Evolutionary conservation across 2,797 vertebrate genomes (phyloP), one percentile per base, ranked within the genome.

Genomic region (Enteromius anoplus): DNA sequence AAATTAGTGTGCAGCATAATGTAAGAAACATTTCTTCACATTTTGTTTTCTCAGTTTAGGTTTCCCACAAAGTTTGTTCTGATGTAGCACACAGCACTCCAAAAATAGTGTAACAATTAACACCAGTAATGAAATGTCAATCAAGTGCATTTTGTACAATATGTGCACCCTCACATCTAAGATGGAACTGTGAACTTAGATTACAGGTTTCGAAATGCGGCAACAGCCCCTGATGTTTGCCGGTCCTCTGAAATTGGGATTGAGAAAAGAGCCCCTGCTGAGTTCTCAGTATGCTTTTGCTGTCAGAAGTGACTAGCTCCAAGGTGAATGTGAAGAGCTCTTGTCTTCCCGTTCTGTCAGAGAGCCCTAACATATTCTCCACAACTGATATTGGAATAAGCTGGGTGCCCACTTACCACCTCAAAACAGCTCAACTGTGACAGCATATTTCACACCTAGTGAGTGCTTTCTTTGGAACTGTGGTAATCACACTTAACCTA

Each of bases 291-390:
- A 15, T 53, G 45, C 17, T 73, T 73, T 23, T 40, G 12, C n/a
- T 70, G 21, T 70, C 40, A 70, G 40, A 53, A 53, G 9, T 32
- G 47, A 51, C 71, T 14, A 53, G 26, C 71, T 17, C 14, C 47
- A 75, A 75, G 23, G 71, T 51, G 15, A 75, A 26, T 75, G 71
- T 55, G 15, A 23, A 70, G 40, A 23, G 19, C n/a, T 45, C 68
- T 45, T 70, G 42, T 70, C 19, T 34, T 12, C 19, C 66, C 21
- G 10, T 37, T 69, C 26, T 49, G 15, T 73, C 53, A 10, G 47
- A 75, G 9, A 75, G 49, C 47, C 19, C 32, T 75, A 45, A 53
- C 15, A 10, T 29, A 17, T 32, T 75, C 8, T 47, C 71, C 9
- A 51, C 45, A 75, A 32, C 15, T 53, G 23, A 73, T 19, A 26